A percentile compares a stretch with the other conserved stretches of the same genome.
phyloP scores from a whole-genome alignment of 2,888 invertebrate species.

The Oligia fasciuncula region DNA sequence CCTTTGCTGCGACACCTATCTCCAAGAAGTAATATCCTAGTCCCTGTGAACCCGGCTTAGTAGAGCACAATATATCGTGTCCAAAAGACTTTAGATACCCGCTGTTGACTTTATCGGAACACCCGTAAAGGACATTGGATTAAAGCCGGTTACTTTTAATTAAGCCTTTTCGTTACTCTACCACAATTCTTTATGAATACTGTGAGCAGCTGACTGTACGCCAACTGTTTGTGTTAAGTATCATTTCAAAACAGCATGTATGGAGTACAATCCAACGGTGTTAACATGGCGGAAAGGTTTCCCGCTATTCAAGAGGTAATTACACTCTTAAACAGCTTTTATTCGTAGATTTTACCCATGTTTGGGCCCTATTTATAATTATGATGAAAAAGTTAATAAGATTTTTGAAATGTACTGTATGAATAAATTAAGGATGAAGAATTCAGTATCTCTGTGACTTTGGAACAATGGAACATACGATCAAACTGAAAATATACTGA shows the following conservation, averaged over 20 bases:
- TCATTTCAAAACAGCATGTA: not conserved
- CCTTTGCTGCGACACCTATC: constrained; percentile 49
- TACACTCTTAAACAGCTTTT: not conserved
- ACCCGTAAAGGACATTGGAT: constrained; percentile 64
- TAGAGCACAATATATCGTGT: constrained; percentile 70
- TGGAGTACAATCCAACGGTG: not conserved
- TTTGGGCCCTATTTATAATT: not conserved
- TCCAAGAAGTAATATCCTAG: constrained; percentile 54
- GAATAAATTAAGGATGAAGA: too few relatives aligned
- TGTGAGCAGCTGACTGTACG: not conserved
- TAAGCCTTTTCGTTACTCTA: not conserved
- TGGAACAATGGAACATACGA: not conserved
- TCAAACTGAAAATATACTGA: not conserved
- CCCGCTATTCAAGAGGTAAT: not conserved
- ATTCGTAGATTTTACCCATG: not conserved
- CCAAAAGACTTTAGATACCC: constrained; percentile 64
- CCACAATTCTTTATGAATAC: not conserved
- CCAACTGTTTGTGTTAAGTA: not conserved
- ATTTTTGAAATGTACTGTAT: not conserved
- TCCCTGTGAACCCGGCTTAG: constrained; percentile 65
- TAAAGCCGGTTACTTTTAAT: constrained; percentile 38
- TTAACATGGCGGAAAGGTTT: not conserved
- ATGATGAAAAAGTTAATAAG: not conserved
- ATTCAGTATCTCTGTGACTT: not conserved
- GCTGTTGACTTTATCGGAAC: constrained; percentile 71